Conservation (phyloP, 2,113 vertebrate genomes). For the Nansenia antarctica region DNA sequence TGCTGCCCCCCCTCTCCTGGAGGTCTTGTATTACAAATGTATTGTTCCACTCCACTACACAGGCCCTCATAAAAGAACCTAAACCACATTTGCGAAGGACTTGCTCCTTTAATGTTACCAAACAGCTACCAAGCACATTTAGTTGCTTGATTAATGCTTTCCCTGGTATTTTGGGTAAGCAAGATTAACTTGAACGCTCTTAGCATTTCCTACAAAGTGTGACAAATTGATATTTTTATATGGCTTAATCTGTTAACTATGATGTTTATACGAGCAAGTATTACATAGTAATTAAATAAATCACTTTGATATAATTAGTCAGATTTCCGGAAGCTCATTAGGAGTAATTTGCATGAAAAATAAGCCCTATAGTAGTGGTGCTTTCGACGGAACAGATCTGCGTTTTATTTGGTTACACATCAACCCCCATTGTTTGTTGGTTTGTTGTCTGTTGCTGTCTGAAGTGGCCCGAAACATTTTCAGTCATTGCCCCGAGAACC, state of each 20-base stretch:
- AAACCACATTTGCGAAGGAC: conserved; percentile 49
- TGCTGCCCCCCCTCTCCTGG: too few species aligned
- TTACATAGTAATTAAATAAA: conserved; percentile 80
- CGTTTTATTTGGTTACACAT: conserved; percentile 74
- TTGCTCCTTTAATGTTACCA: conserved; percentile 48
- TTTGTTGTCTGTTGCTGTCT: conserved; percentile 71
- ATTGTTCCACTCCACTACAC: too few species aligned
- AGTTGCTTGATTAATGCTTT: conserved; percentile 70
- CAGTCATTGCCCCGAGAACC: conserved; percentile 68
- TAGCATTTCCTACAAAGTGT: conserved; percentile 67
- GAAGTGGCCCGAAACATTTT: conserved; percentile 71
- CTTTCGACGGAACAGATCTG: conserved; percentile 58
- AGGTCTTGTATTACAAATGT: too few species aligned
- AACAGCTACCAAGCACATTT: conserved; percentile 63
- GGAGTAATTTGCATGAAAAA: conserved; percentile 79
- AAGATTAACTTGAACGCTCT: conserved; percentile 58
- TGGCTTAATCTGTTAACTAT: conserved; percentile 76
- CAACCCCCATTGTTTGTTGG: conserved; percentile 75
- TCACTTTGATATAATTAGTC: conserved; percentile 79
- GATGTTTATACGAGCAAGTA: conserved; percentile 72
- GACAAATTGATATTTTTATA: conserved; percentile 77
- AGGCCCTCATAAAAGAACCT: conserved; percentile 24
- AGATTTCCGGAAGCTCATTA: conserved; percentile 80
- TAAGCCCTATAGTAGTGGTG: conserved; percentile 74
- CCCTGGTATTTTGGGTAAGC: conserved; percentile 57